Conservation (phyloP, 92 coral and sea anemone genomes). For the Virgularia gustaviana region DNA sequence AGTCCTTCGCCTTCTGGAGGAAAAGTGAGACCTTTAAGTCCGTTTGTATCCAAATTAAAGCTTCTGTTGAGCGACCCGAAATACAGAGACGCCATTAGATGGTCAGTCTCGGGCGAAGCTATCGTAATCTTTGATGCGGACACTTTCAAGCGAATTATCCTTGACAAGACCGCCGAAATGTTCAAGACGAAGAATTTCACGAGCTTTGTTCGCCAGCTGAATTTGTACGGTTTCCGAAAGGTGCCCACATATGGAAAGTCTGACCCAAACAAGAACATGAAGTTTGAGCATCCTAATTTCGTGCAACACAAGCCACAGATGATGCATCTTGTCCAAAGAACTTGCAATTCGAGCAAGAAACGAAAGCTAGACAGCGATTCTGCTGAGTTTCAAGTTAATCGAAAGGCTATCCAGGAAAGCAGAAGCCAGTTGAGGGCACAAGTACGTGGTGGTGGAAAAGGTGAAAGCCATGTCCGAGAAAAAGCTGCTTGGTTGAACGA, state of each 20-base stretch:
- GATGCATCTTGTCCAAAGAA: conserved; percentile 91
- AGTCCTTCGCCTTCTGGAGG: conserved; percentile 44
- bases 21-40: conserved; percentile 93
- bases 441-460: too few species aligned
- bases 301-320: conserved; percentile 83
- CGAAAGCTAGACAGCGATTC: conserved; percentile 48
- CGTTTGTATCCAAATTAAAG: conserved; percentile 92
- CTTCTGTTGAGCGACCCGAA: conserved; percentile 87
- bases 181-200: conserved; percentile 97
- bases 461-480: conserved; percentile 60
- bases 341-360: conserved; percentile 83
- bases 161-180: conserved; percentile 97
- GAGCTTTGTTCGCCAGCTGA: conserved; percentile 95
- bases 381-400: not conserved
- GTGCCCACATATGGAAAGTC: conserved; percentile 94
- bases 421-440: conserved; percentile 20
- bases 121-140: conserved; percentile 97
- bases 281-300: conserved; percentile 87
- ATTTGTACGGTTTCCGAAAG: conserved; percentile 89
- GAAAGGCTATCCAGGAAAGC: too few species aligned
- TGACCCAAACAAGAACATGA: conserved; percentile 98
- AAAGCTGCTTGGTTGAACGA: conserved; percentile 55
- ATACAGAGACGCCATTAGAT: conserved; percentile 90
- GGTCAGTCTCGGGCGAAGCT: conserved; percentile 93
- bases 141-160: conserved; percentile 87